phyloP scores from a whole-genome alignment of 2,888 invertebrate species.

The Lamproptera curius region DNA sequence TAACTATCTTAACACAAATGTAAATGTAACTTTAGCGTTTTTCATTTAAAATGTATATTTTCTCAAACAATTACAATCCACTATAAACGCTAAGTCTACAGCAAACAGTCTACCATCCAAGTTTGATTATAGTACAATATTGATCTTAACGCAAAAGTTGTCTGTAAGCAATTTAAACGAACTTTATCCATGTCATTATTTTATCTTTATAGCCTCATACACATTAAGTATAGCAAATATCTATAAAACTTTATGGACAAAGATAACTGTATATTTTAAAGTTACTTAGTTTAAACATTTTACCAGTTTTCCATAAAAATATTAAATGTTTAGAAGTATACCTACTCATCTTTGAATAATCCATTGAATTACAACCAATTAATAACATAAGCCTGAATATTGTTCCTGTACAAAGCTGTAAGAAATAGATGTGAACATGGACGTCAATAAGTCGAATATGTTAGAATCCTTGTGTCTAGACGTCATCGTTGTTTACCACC shows the following conservation, averaged over 20 bases:
- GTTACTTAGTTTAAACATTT: neutral
- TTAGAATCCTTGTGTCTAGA: neutral
- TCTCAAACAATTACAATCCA: too few relatives aligned
- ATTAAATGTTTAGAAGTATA: neutral
- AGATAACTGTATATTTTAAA: neutral
- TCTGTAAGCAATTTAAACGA: too few relatives aligned
- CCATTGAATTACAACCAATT: neutral
- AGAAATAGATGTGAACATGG: conserved; percentile 1
- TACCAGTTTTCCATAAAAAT: neutral
- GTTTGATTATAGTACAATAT: too few relatives aligned
- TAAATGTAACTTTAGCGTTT: too few relatives aligned
- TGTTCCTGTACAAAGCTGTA: neutral
- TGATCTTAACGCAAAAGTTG: too few relatives aligned
- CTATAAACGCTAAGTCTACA: too few relatives aligned
- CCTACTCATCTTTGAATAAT: neutral
- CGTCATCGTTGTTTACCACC: conserved; percentile 7
- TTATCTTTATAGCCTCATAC: too few relatives aligned
- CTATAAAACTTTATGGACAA: neutral
- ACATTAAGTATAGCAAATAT: too few relatives aligned
- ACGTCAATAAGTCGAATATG: neutral
- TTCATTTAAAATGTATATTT: too few relatives aligned
- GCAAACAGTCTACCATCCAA: too few relatives aligned
- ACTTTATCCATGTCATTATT: too few relatives aligned
- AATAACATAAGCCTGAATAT: neutral
- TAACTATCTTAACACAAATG: too few relatives aligned